Percentiles rank a stretch among this genome's conserved stretches.
Conservation (phyloP, 2,797 vertebrate species). For the Siniperca obscura region DNA sequence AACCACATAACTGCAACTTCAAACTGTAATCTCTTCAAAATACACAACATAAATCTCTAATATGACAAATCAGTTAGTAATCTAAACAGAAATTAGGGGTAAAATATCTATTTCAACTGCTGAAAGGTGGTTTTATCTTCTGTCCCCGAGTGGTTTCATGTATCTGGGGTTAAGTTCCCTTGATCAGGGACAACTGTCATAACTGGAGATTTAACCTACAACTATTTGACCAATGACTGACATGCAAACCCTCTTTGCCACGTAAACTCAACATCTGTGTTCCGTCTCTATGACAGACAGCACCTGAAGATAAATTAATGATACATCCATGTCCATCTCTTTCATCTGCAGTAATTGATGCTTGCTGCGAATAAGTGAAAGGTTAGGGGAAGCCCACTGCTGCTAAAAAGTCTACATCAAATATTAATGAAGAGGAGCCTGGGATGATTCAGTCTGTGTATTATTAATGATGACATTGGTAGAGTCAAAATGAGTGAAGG, state of each 20-base stretch:
- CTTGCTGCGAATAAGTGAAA: constrained; percentile 50
- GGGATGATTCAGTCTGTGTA: constrained; percentile 53
- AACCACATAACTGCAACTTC: constrained; percentile 9
- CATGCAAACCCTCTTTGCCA: constrained; percentile 9
- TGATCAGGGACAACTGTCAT: constrained; percentile 36
- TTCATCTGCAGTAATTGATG: constrained; percentile 67
- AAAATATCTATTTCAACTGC: background rate
- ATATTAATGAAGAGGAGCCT: constrained; percentile 67
- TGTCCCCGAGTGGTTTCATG: background rate
- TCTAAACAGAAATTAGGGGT: background rate
- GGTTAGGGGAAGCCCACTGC: constrained; percentile 64
- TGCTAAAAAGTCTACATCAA: constrained; percentile 68
- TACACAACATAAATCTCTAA: background rate
- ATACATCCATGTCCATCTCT: constrained; percentile 43
- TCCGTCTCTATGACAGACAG: constrained; percentile 29
- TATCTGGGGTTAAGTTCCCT: constrained; percentile 1
- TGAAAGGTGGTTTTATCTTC: background rate
- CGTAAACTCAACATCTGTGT: constrained; percentile 28
- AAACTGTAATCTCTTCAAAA: constrained; percentile 5
- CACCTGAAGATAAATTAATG: constrained; percentile 48
- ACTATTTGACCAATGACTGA: constrained; percentile 18
- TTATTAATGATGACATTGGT: constrained; percentile 72
- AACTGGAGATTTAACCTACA: constrained; percentile 19
- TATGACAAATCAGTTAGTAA: background rate
- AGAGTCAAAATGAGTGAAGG: constrained; percentile 68